phyloP scores from a whole-genome alignment of 2,797 vertebrate species.

The Anguilla pacifica region DNA sequence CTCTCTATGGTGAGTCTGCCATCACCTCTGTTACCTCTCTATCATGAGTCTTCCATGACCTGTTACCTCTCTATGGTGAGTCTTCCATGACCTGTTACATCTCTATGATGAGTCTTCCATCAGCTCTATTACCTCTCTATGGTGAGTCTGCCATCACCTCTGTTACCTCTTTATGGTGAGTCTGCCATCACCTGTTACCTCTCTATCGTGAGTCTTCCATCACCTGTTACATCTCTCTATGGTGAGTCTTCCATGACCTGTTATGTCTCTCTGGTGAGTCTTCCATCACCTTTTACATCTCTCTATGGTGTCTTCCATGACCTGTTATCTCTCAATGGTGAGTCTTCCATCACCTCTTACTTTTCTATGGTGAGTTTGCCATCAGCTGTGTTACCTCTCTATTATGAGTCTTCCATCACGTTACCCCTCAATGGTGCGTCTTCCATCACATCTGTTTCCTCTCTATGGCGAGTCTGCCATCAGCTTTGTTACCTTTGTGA shows the following conservation, averaged over 20 bases:
- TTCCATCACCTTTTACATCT: not conserved
- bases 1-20: conserved; percentile 88
- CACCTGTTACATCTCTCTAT: not conserved
- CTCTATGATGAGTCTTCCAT: not conserved
- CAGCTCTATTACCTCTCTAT: conserved; percentile 72
- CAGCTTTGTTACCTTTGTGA: not conserved
- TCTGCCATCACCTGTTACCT: not conserved
- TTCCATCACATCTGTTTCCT: not conserved
- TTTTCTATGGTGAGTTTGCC: not conserved
- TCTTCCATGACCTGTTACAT: not conserved
- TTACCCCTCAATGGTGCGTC: not conserved
- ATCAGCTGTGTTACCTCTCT: not conserved
- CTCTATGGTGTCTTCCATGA: not conserved
- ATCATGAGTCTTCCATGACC: not conserved
- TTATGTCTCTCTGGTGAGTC: not conserved
- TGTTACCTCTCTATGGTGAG: not conserved
- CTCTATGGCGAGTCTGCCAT: conserved; percentile 86
- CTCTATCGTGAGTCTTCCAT: not conserved
- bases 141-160: conserved; percentile 70
- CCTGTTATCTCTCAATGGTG: conserved; percentile 83
- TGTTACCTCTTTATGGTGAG: not conserved
- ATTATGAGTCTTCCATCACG: not conserved
- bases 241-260: not conserved
- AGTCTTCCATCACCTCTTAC: conserved; percentile 46
- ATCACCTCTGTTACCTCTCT: not conserved